Evolutionary conservation across 2,113 vertebrate genomes (phyloP).

Genomic region (Lophotis ruficrista): DNA sequence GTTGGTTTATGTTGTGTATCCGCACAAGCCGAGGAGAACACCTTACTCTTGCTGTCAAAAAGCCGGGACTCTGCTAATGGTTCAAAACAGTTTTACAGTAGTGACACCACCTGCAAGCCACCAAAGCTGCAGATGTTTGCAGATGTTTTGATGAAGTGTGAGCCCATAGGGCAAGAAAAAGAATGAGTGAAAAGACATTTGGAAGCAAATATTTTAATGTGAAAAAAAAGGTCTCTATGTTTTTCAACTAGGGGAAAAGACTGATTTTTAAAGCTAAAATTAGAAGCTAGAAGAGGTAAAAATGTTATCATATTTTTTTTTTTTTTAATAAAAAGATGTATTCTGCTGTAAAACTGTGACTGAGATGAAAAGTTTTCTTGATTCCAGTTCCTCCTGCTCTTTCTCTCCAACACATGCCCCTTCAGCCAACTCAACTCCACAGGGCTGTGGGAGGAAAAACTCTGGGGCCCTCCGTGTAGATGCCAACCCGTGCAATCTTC

Average conservation of each 20-base stretch:
- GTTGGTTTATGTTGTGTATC: not conserved
- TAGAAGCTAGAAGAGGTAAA: not conserved
- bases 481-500: not conserved
- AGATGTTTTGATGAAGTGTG: not conserved
- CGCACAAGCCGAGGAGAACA: not conserved
- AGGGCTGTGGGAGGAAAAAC: not conserved
- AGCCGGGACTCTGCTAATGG: not conserved
- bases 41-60: not conserved
- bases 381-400: not conserved
- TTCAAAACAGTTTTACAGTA: not conserved
- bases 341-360: not conserved
- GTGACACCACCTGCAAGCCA: not conserved
- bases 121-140: not conserved
- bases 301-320: not conserved
- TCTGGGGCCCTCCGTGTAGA: not conserved
- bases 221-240: not conserved
- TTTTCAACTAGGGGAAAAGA: not conserved
- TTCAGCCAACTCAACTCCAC: fast-evolving
- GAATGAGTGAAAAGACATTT: not conserved
- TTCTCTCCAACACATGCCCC: fast-evolving
- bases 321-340: not conserved
- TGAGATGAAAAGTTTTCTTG: not conserved
- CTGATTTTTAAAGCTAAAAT: not conserved
- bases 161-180: not conserved
- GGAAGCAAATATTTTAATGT: not conserved